Evolutionary conservation across 2,888 invertebrate species (phyloP), one percentile per base, ranked within the genome.

Genomic region (Leucophenga maculata): DNA sequence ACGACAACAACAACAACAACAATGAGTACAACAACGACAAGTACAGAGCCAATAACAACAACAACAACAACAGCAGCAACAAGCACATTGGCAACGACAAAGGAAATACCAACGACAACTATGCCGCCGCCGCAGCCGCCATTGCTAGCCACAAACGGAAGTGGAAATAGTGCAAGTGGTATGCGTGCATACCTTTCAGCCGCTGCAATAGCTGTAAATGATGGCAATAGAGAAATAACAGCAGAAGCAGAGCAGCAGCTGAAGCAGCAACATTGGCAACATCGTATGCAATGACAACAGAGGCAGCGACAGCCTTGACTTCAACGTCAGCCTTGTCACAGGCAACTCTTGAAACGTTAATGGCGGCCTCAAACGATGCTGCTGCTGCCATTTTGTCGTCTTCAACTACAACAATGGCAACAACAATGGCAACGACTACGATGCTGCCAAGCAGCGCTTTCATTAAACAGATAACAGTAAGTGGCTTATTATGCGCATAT

Each of bases 401-500:
- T 31, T 2, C 59, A 31, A 59, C 73, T 31, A 62, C 54, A 16
- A 57, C 70, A 50, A 68, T n/a, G 26, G 26, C 26, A 26, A 71
- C 74, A 70, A 62, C 72, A 60, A 39, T 16, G 11, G 11, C 46
- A 64, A 39, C 67, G 69, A 80, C 79, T 67, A 80, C 80, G 69
- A 59, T 80, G 75, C 69, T 82, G 74, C 80, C 80, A 54, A 80
- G 80, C 75, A 80, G 80, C 80, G 79, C 82, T 80, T 80, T 80
- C 77, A 80, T 86, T 79, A 85, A 81, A 76, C 86, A 86, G 82
- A 85, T 86, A 80, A 86, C 86, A 78, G 86, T 86, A 85, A 85
- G 85, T 85, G 82, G 80, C 78, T 78, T 77, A 76, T 76, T 79
- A 59, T 20, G 65, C n/a, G 31, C 18, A 46, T 22, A 18, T 46